phyloP scores from a whole-genome alignment of 2,113 vertebrate species.

The Rhynchomys soricoides region DNA sequence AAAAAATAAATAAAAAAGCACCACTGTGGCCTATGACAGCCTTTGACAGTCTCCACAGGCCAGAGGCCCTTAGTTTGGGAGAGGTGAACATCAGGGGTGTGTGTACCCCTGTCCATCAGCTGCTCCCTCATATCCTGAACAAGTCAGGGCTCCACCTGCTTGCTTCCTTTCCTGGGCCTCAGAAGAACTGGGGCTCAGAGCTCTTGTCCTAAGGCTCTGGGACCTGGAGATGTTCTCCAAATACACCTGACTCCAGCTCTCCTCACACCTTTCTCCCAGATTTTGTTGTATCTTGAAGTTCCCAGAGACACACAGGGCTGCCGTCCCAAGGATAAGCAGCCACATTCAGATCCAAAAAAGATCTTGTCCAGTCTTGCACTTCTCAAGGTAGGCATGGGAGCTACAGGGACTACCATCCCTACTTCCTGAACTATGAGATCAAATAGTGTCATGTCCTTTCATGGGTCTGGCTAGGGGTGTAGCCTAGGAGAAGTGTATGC shows the following conservation, averaged over 20 bases:
- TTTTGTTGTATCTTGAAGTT: neutral
- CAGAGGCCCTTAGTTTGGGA: neutral
- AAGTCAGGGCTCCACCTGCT: neutral
- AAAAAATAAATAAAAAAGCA: slow-evolving; percentile 71
- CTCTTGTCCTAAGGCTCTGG: neutral
- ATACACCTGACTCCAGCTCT: neutral
- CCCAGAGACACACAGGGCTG: neutral
- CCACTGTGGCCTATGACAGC: slow-evolving; percentile 63
- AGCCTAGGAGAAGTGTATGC: neutral
- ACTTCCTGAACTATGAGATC: neutral
- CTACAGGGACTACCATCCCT: neutral
- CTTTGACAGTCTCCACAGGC: slow-evolving; percentile 47
- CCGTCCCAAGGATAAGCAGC: neutral
- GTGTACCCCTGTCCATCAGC: neutral
- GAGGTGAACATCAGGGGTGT: neutral
- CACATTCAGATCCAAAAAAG: neutral
- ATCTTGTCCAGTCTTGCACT: neutral
- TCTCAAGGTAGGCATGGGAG: neutral
- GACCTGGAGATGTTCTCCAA: neutral
- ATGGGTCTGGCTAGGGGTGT: neutral
- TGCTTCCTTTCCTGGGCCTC: neutral
- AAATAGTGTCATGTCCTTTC: neutral
- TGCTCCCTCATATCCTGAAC: neutral
- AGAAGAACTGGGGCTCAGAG: neutral
- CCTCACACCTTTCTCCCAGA: neutral